Base-by-base conservation (phyloP, 1,140 invertebrate genomes). In the Procambarus clarkii region DNA sequence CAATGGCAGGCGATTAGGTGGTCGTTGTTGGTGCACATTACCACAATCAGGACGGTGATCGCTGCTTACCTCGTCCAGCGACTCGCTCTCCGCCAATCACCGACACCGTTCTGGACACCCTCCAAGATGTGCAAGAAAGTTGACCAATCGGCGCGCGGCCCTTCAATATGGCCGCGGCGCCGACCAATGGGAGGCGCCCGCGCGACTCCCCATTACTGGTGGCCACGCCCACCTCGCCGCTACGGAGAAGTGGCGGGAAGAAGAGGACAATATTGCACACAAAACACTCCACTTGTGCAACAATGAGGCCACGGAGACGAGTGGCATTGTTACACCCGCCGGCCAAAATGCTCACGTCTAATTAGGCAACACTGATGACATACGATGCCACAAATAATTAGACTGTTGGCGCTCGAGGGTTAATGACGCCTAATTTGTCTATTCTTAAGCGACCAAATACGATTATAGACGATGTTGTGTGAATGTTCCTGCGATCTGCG, bases 1-100 rank as follows among this genome's bases (percentile, higher is more conserved):
- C 88, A 91, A 91, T 91, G 88, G 88, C 82, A 85, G 74, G 88
- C 82, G 88, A 91, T 91, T 91, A 91, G 88, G 50, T 91, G 88
- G 82, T 91, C 88, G 88, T 91, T 91, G 88, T 91, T 91, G 88
- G 88, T 91, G 88, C 88, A 91, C 82, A 91, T 91, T 91, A 91
- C 88, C 88, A 91, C 88, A 91, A 91, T 91, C 88, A 91, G 46
- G 88, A 64, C 88, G 88, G 88, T 91, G 88, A 91, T 91, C 88
- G 88, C 88, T 91, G 88, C 88, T 91, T 91, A 91, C 88, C 88
- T 91, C 88, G 88, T 91, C 82, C 88, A 85, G n/a, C 88, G 45
- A 74, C 88, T 58, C 54, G 88, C 81, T 64, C 88, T 91, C 88
- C 82, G 81, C 88, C 88, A 91, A 91, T 91, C 88, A 91, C 54